phyloP scores from a whole-genome alignment of 53 echinoderm and acorn worm genomes.

The Glandiceps talaboti region DNA sequence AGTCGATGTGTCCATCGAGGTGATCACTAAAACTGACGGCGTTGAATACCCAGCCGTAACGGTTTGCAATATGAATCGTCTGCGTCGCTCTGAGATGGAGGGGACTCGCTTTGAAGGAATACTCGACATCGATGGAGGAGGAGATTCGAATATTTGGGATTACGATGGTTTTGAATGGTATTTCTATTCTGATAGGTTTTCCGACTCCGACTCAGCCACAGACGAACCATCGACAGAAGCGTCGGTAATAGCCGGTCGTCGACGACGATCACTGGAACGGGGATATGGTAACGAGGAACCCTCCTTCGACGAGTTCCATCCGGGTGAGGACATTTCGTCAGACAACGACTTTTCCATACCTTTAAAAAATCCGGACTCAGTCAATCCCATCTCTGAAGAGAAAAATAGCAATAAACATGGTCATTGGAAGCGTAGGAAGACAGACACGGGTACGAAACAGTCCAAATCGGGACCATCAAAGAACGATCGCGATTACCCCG shows the following conservation, averaged over 20 bases:
- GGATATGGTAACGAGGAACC: neutral
- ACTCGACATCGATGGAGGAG: slow-evolving; percentile 67
- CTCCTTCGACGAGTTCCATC: neutral
- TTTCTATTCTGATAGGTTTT: slow-evolving; percentile 64
- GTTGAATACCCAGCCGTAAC: slow-evolving; percentile 64
- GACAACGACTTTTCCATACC: too few relatives aligned
- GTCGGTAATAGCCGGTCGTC: neutral
- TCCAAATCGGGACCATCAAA: too few relatives aligned
- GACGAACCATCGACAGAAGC: neutral
- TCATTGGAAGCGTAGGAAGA: too few relatives aligned
- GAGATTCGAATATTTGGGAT: slow-evolving; percentile 9
- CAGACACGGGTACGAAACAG: too few relatives aligned
- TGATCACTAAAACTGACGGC: slow-evolving; percentile 34
- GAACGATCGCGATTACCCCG: too few relatives aligned
- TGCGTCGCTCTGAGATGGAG: slow-evolving; percentile 16
- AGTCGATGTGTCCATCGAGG: slow-evolving; percentile 49
- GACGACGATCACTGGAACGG: neutral
- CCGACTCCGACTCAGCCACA: slow-evolving; percentile 25
- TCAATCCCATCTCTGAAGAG: too few relatives aligned
- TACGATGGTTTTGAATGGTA: slow-evolving; percentile 37
- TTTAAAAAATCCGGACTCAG: too few relatives aligned
- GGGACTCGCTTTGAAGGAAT: slow-evolving; percentile 69
- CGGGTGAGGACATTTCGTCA: too few relatives aligned
- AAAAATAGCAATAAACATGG: too few relatives aligned
- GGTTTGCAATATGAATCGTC: slow-evolving; percentile 77